Conservation (phyloP, 1,140 invertebrate species). For the Macrobrachium nipponense region DNA sequence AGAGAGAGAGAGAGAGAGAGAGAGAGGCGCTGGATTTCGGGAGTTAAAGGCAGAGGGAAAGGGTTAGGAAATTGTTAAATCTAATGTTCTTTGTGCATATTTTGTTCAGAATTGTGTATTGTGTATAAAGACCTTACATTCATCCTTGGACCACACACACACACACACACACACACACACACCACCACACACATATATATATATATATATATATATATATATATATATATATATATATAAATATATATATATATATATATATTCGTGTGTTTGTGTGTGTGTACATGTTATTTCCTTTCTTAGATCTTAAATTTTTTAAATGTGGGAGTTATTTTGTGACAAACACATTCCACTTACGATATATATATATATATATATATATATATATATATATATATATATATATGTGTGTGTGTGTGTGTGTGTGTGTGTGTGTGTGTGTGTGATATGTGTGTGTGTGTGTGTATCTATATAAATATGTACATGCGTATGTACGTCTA, state of each 20-base stretch:
- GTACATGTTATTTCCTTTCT: no score
- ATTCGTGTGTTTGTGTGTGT: background rate
- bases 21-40: background rate
- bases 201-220: conserved; percentile 20
- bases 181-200: background rate
- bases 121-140: background rate
- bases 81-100: background rate
- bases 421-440: background rate
- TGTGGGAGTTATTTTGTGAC: no score
- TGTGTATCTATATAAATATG: background rate
- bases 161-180: no score
- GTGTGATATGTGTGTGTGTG: background rate
- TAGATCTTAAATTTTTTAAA: no score
- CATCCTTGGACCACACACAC: background rate
- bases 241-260: conserved; percentile 3
- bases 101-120: background rate
- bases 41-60: background rate
- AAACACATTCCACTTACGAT: background rate
- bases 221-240: conserved; percentile 16
- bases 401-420: background rate
- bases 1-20: background rate
- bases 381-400: conserved; percentile 20
- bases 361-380: conserved; percentile 20
- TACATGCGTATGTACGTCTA: background rate
- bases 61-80: no score